Conservation (phyloP, 2,888 invertebrate genomes). For the Drosophila setosimentum region DNA sequence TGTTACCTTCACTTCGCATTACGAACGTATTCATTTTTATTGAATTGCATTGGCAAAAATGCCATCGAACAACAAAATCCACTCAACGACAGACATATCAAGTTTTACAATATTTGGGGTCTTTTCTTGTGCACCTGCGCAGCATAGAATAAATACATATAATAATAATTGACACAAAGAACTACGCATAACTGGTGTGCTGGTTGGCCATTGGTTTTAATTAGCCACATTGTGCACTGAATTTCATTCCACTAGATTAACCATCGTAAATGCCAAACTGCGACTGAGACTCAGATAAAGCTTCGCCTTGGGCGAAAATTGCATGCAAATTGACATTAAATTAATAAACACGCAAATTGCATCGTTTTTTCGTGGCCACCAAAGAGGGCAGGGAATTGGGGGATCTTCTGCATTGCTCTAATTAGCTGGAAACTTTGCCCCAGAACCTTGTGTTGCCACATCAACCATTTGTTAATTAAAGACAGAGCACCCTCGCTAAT, state of each 20-base stretch:
- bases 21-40: slow-evolving; percentile 53
- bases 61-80: slow-evolving; percentile 71
- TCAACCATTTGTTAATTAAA: slow-evolving; percentile 71
- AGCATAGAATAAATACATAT: background rate
- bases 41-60: slow-evolving; percentile 61
- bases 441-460: slow-evolving; percentile 35
- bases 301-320: slow-evolving; percentile 69
- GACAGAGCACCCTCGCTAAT: slow-evolving; percentile 35
- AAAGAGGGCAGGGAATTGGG: background rate
- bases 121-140: slow-evolving; percentile 28
- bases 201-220: slow-evolving; percentile 68
- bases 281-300: slow-evolving; percentile 42
- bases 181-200: slow-evolving; percentile 35
- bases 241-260: slow-evolving; percentile 64
- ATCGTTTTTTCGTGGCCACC: slow-evolving; percentile 28
- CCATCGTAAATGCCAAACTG: slow-evolving; percentile 47
- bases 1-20: slow-evolving; percentile 53
- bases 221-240: slow-evolving; percentile 49
- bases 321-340: slow-evolving; percentile 79
- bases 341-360: slow-evolving; percentile 78
- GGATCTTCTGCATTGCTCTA: slow-evolving; percentile 37
- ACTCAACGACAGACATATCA: slow-evolving; percentile 53
- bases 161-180: background rate
- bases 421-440: slow-evolving; percentile 70
- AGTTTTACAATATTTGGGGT: slow-evolving; percentile 15